phyloP scores from a whole-genome alignment of 2,888 invertebrate genomes.

The Hyalella azteca region DNA sequence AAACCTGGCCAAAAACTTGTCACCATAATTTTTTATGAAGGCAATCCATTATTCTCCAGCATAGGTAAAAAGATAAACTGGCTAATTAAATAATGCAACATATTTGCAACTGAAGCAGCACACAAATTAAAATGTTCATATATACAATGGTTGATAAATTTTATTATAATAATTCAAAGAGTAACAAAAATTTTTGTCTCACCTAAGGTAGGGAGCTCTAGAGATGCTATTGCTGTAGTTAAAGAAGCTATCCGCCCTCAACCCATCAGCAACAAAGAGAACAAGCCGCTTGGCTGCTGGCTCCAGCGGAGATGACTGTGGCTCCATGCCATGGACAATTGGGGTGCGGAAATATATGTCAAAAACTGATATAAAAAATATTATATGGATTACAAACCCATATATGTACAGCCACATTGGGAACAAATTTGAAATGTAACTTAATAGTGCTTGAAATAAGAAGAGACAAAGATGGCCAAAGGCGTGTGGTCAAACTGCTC shows the following conservation, averaged over 20 bases:
- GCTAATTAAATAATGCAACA: too few species aligned
- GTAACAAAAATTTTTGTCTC: constrained; percentile 58
- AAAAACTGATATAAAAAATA: constrained; percentile 83
- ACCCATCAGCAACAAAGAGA: constrained; percentile 89
- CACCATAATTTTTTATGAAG: too few species aligned
- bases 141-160: neutral
- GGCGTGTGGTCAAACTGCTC: too few species aligned
- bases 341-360: constrained; percentile 94
- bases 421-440: too few species aligned
- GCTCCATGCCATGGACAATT: constrained; percentile 74
- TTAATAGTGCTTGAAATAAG: too few species aligned
- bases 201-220: constrained; percentile 74
- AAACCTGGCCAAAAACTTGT: too few species aligned
- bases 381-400: constrained; percentile 72
- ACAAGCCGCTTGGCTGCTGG: constrained; percentile 77
- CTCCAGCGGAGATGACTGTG: constrained; percentile 60
- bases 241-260: constrained; percentile 84
- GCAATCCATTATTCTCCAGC: too few species aligned
- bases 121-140: too few species aligned
- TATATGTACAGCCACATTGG: constrained; percentile 56
- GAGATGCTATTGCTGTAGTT: constrained; percentile 65
- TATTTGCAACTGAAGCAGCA: too few species aligned
- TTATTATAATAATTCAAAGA: neutral
- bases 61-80: too few species aligned
- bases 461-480: too few species aligned